Evolutionary conservation across 2,797 vertebrate species (phyloP), one percentile per base, ranked within the genome.

Genomic region (Sciurus vulgaris): DNA sequence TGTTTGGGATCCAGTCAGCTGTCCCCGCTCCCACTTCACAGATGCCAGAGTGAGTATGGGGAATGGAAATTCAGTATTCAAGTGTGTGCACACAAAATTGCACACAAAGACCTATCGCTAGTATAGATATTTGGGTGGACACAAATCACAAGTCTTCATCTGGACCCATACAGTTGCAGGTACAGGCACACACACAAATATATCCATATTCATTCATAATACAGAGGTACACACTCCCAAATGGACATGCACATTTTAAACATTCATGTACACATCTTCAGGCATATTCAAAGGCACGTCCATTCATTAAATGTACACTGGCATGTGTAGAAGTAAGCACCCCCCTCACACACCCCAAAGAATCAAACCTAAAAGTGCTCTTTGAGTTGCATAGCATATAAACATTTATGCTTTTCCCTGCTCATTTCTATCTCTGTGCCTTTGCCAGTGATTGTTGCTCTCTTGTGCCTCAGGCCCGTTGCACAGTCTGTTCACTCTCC

Each of bases 221-320:
- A 7, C 61, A 92, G 33, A 49, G 17, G 35, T 41, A 5, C 30
- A 92, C 41, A 92, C 24, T 41, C 56, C 20, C 69, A 28, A 79
- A 87, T 35, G 33, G 77, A 86, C 63, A 44, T 28, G 79, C 10
- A 79, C 35, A 33, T 92, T 87, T 91, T 63, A 74, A 88, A 73
- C 15, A 63, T 44, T n/a, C n/a, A 54, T 38, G 3, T 7, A 73
- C 7, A 13, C 26, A 35, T 72, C 47, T 92, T 15, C 12, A 49
- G 41, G 18, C 35, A 17, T 59, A 70, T n/a, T 61, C 14, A 49
- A 61, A 86, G n/a, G 7, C 8, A 49, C 63, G 35, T 65, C n/a
- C 63, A 41, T 77, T 24, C 13, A 63, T 18, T 78, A 79, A 65
- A n/a, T 18, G 12, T 88, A 41, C 51, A 81, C 20, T 26, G 61